Percentiles rank a stretch among this genome's conserved stretches.
phyloP scores from a whole-genome alignment of 1,140 invertebrate species.

The Glossosoma conforme region DNA sequence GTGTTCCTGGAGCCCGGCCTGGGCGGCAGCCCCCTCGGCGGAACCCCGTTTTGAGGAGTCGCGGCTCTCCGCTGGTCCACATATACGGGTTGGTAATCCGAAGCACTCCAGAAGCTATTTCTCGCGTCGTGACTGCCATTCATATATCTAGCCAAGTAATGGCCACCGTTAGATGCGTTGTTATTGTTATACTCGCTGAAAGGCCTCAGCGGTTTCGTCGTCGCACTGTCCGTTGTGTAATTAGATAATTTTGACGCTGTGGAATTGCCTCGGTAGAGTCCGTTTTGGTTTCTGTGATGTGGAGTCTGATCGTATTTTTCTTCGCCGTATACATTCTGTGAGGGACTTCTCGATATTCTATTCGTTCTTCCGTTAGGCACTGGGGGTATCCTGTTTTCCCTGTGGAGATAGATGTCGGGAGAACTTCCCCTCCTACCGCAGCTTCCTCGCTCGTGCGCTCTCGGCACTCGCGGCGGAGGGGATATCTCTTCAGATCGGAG shows the following conservation, averaged over 20 bases:
- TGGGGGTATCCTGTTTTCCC: slow-evolving; percentile 31
- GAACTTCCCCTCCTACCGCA: slow-evolving; percentile 43
- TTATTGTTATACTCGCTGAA: slow-evolving; percentile 43
- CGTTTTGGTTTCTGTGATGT: slow-evolving; percentile 16
- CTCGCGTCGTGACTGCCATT: slow-evolving; percentile 16
- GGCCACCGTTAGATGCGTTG: slow-evolving; percentile 27
- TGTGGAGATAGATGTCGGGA: slow-evolving; percentile 43
- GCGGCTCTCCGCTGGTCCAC: slow-evolving; percentile 10
- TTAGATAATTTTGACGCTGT: slow-evolving; percentile 28
- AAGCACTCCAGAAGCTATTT: slow-evolving; percentile 26
- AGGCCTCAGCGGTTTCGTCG: slow-evolving; percentile 34
- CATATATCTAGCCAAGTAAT: slow-evolving; percentile 26
- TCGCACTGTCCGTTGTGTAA: slow-evolving; percentile 15
- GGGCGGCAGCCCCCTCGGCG: slow-evolving; percentile 22
- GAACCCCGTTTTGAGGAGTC: not conserved
- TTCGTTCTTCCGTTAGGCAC: slow-evolving; percentile 35
- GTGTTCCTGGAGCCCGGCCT: slow-evolving; percentile 7
- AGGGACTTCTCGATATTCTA: slow-evolving; percentile 37
- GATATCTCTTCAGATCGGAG: slow-evolving; percentile 30
- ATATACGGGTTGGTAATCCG: slow-evolving; percentile 28
- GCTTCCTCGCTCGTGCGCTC: slow-evolving; percentile 14
- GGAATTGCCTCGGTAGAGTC: slow-evolving; percentile 23
- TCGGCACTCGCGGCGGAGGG: slow-evolving; percentile 36
- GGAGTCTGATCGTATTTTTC: slow-evolving; percentile 16
- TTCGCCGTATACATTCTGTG: slow-evolving; percentile 22